Evolutionary conservation across 2,113 vertebrate genomes (phyloP), one percentile per base, ranked within the genome.

Genomic region (Hydrolagus affinis): DNA sequence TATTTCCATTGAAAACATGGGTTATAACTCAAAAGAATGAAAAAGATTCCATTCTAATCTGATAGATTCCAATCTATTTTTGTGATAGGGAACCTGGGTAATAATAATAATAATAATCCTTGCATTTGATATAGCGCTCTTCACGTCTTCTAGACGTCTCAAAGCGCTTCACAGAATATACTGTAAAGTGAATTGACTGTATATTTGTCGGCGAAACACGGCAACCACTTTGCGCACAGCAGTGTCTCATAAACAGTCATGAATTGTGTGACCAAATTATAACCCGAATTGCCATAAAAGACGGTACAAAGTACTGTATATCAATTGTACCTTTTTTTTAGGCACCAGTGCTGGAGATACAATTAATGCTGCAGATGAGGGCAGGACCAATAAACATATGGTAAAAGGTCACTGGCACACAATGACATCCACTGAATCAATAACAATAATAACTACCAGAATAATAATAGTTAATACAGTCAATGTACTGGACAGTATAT

Each of bases 1-100:
- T 25, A 83, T 83, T 83, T 83, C 32, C 60, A 15, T 66, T 66
- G 78, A 83, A 83, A 83, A 83, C 17, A 25, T 66, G 60, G 78
- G 78, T 30, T 68, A 83, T 83, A 83, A 83, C 78, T 83, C 78
- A 83, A 83, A 83, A 83, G 62, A 83, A 83, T 83, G 62, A 83
- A 83, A 83, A 83, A 83, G n/a, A 32, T 66, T 17, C 62, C 32
- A 66, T 64, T 83, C 78, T 66, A 83, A n/a, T n/a, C n/a, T n/a
- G n/a, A n/a, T n/a, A n/a, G n/a, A n/a, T n/a, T n/a, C n/a, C n/a
- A n/a, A n/a, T 83, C 78, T 25, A 83, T 83, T 60, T 83, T 83
- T 11, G 28, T 19, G 78, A 83, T 66, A 83, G 25, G 17, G 62
- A 28, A 83, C 25, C 25, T 19, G 66, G 11, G 66, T 66, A n/a